Conservation (phyloP, 2,888 invertebrate genomes). For the Himalopsyche japonica region DNA sequence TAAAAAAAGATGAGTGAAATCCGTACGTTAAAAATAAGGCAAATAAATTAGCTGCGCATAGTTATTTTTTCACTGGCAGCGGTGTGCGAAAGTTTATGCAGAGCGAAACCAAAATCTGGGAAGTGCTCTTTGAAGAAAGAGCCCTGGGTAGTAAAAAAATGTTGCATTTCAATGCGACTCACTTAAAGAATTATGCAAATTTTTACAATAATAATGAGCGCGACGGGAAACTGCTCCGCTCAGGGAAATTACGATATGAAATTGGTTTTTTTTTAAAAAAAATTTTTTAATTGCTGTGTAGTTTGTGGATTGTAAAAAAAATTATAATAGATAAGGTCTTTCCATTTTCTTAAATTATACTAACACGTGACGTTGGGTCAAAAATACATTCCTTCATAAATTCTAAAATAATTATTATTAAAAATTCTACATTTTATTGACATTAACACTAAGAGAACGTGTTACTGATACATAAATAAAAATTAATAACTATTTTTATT, state of each 20-base stretch:
- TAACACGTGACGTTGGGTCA: too few species aligned
- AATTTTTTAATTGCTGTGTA: too few species aligned
- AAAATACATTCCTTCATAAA: too few species aligned
- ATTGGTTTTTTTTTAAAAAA: neutral
- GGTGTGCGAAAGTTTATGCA: neutral
- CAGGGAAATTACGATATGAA: neutral
- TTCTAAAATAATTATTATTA: too few species aligned
- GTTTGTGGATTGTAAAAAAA: neutral
- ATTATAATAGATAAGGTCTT: neutral
- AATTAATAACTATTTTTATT: too few species aligned
- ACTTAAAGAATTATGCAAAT: neutral
- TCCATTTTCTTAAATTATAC: too few species aligned
- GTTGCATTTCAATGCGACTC: neutral
- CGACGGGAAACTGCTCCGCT: neutral
- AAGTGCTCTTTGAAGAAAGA: neutral
- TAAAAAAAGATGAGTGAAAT: neutral
- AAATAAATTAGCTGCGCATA: neutral
- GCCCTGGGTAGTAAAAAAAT: neutral
- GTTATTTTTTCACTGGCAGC: neutral
- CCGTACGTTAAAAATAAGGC: neutral
- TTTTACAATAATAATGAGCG: neutral
- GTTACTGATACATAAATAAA: too few species aligned
- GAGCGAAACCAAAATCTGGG: neutral
- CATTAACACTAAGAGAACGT: too few species aligned
- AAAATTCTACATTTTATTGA: too few species aligned